Evolutionary conservation across 2,113 vertebrate genomes (phyloP).

Genomic region (Chrysemys picta): DNA sequence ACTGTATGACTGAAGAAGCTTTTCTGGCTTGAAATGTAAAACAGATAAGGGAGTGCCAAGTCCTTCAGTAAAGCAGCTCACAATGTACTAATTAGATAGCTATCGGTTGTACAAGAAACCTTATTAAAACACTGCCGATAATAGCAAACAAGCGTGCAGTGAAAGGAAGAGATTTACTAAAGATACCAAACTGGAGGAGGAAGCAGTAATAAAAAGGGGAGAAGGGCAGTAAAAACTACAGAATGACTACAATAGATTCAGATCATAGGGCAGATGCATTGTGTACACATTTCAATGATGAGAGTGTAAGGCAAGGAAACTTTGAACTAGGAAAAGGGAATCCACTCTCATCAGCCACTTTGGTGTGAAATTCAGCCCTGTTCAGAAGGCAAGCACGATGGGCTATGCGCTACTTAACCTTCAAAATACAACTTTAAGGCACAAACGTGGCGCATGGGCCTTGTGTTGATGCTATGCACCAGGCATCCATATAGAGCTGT

Average conservation of each 20-base stretch:
- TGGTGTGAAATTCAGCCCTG: neutral
- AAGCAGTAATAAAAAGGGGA: neutral
- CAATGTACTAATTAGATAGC: neutral
- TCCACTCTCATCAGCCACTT: neutral
- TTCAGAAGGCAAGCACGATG: neutral
- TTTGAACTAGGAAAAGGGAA: neutral
- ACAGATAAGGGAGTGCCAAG: neutral
- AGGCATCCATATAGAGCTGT: too few relatives aligned
- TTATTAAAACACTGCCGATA: neutral
- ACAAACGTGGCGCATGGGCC: neutral
- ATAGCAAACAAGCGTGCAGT: neutral
- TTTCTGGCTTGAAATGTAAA: neutral
- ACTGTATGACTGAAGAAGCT: neutral
- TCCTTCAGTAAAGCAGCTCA: neutral
- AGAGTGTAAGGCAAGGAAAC: neutral
- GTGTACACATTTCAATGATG: neutral
- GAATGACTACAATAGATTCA: neutral
- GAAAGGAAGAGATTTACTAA: neutral
- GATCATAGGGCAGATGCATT: neutral
- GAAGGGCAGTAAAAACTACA: neutral
- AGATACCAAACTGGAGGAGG: neutral
- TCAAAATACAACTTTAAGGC: neutral
- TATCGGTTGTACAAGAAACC: neutral
- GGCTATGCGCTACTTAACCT: neutral
- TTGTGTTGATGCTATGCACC: neutral